phyloP scores from a whole-genome alignment of 1,140 invertebrate genomes.

The Mesaphorura yosii region DNA sequence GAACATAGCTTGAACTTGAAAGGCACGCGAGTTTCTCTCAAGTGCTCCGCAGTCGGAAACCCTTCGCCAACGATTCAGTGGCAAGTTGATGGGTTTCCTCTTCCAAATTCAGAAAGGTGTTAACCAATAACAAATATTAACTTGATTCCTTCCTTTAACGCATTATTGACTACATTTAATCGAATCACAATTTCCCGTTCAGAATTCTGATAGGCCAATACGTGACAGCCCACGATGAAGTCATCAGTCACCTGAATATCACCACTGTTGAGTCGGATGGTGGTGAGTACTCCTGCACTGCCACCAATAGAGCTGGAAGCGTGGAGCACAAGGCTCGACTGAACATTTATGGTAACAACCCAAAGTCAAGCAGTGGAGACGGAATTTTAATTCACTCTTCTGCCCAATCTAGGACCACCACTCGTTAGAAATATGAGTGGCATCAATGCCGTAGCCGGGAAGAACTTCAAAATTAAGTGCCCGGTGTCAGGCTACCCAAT shows the following conservation, averaged over 20 bases:
- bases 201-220: conserved; percentile 65
- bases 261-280: conserved; percentile 69
- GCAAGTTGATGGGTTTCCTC: conserved; percentile 63
- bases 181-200: no score
- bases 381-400: not conserved
- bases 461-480: conserved; percentile 40
- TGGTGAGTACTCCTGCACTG: conserved; percentile 77
- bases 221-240: conserved; percentile 65
- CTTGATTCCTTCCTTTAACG: not conserved
- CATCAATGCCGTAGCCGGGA: conserved; percentile 42
- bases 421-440: conserved; percentile 40
- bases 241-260: conserved; percentile 77
- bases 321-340: conserved; percentile 62
- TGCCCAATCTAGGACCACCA: conserved; percentile 37
- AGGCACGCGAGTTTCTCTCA: conserved; percentile 64
- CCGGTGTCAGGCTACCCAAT: conserved; percentile 45
- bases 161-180: not conserved
- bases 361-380: not conserved
- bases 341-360: conserved; percentile 67
- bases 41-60: conserved; percentile 64
- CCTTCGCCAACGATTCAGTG: conserved; percentile 70
- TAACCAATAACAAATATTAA: no score
- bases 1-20: conserved; percentile 63
- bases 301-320: conserved; percentile 64
- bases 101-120: conserved; percentile 51